A percentile compares a stretch with the other conserved stretches of the same genome.
Conservation (phyloP, 1,140 invertebrate genomes). For the Drosophila pachea region DNA sequence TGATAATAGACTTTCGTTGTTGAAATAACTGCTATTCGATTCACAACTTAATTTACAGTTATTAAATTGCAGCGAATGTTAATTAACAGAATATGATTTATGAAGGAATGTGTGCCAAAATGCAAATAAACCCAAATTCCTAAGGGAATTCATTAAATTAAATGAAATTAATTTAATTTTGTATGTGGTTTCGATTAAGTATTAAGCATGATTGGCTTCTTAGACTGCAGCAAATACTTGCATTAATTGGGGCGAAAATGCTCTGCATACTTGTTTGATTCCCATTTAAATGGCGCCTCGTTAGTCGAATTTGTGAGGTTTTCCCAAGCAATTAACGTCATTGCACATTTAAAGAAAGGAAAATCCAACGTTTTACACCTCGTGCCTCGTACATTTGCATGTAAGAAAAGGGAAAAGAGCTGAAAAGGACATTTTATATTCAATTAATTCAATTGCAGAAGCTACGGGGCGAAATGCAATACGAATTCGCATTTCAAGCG, state of each 20-base stretch:
- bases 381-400: conserved; percentile 34
- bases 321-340: conserved; percentile 33
- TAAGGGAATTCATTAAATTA: no score
- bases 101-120: background rate
- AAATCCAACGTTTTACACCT: conserved; percentile 23
- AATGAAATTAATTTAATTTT: no score
- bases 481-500: background rate
- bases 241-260: no score
- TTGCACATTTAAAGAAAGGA: conserved; percentile 13
- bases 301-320: conserved; percentile 27
- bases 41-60: background rate
- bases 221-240: no score
- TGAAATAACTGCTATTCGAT: background rate
- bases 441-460: conserved; percentile 40
- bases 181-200: no score
- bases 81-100: background rate
- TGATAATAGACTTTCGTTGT: conserved; percentile 9
- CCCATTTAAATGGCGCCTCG: conserved; percentile 6
- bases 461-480: conserved; percentile 18
- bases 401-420: conserved; percentile 1
- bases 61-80: background rate
- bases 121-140: background rate
- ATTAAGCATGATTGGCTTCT: no score
- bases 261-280: background rate
- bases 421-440: conserved; percentile 11